Conservation (phyloP, 1,140 invertebrate species). For the Steinernema khuongi region DNA sequence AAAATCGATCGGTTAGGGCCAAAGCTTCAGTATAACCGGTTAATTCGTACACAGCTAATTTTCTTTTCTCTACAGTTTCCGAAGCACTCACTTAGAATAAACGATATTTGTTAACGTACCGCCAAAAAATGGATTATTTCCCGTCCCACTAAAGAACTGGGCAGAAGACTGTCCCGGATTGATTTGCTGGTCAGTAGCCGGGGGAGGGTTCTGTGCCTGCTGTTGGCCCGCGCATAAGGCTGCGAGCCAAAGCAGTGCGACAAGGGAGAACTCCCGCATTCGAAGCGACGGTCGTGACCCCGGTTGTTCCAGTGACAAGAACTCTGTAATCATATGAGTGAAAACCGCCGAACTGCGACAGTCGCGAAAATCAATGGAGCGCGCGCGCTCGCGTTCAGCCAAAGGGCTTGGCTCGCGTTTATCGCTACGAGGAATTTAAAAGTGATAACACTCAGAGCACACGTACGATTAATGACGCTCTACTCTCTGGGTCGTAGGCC, state of each 20-base stretch:
- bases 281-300: not conserved
- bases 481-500: too few species aligned
- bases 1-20: not conserved
- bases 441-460: not conserved
- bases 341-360: too few species aligned
- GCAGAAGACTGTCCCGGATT: not conserved
- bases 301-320: not conserved
- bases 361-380: too few species aligned
- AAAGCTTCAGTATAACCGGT: not conserved
- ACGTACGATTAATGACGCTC: too few species aligned
- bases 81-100: not conserved
- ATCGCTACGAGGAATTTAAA: not conserved
- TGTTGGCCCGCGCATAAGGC: not conserved
- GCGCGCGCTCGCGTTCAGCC: not conserved
- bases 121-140: constrained; percentile 35
- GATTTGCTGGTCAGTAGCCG: not conserved
- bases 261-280: constrained; percentile 2
- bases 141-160: constrained; percentile 30
- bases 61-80: too few species aligned
- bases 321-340: too few species aligned
- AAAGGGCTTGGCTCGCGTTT: not conserved
- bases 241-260: not conserved
- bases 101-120: constrained; percentile 7
- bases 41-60: not conserved
- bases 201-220: not conserved